A percentile compares a stretch with the other conserved stretches of the same genome.
phyloP scores from a whole-genome alignment of 2,113 vertebrate genomes.

The Chunga burmeisteri region DNA sequence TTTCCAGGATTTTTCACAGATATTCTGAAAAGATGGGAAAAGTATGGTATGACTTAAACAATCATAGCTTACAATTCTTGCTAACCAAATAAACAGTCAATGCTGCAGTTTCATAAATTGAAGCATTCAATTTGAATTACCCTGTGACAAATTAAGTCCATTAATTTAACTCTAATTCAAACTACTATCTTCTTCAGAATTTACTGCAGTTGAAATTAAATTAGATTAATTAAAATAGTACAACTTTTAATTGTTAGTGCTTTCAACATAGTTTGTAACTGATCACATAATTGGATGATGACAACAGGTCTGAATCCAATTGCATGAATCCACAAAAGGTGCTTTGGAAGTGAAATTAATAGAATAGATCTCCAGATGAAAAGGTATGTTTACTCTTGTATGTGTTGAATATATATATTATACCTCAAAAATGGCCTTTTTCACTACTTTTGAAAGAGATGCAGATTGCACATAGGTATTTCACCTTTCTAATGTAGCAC shows the following conservation, averaged over 20 bases:
- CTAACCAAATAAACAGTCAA: not conserved
- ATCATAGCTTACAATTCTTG: not conserved
- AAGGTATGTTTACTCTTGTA: not conserved
- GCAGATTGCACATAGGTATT: not conserved
- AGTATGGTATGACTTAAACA: constrained; percentile 36
- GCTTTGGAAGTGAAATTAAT: not conserved
- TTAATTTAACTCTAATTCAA: not conserved
- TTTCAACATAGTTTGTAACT: not conserved
- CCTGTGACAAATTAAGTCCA: not conserved
- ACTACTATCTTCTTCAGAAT: constrained; percentile 27
- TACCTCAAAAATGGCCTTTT: not conserved
- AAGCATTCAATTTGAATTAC: not conserved
- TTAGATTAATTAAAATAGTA: not conserved
- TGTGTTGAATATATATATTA: not conserved
- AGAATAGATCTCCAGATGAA: not conserved
- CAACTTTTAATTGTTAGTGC: not conserved
- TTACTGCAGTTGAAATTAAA: not conserved
- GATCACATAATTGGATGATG: not conserved
- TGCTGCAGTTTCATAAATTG: not conserved
- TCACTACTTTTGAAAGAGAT: not conserved
- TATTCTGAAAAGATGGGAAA: constrained; percentile 17
- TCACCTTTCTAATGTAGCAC: not conserved
- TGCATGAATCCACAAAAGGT: not conserved
- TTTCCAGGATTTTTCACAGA: not conserved
- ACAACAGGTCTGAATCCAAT: not conserved